Evolutionary conservation across 2,888 invertebrate genomes (phyloP), one percentile per base, ranked within the genome.

Genomic region (Andrena minutula): DNA sequence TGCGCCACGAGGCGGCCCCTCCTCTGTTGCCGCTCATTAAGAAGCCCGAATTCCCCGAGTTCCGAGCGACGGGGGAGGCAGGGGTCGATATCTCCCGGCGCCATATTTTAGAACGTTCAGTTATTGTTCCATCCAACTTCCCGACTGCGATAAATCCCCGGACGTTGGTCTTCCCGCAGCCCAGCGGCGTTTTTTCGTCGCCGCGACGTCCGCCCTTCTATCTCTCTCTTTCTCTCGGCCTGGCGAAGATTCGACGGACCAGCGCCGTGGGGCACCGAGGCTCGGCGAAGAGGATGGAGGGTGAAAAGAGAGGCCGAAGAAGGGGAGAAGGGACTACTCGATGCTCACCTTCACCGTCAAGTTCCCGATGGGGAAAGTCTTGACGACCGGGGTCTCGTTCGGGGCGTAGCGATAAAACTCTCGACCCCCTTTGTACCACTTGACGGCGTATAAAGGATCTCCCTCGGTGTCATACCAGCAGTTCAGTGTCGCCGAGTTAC

Each of bases 401-500:
- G 93, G 93, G 56, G 93, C 92, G 79, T 92, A 94, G 79, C 93
- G 92, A 90, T 93, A 94, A 90, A 94, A 94, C 88, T 93, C 93
- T 74, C 90, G 90, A 75, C 90, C 89, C 79, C 90, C 91, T 89
- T 93, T 94, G 90, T 94, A 94, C 94, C 94, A 94, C 89, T 94
- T 93, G 87, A 94, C 94, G 79, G 92, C 89, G 85, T 94, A 93
- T 63, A 94, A 86, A 63, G 89, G 91, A 81, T 93, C 93, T 49
- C 91, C 93, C 87, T 93, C 93, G 84, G 91, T 92, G 88, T 93
- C 92, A 80, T 93, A 93, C 90, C 90, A 92, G 84, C 93, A 94
- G 83, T 92, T 92, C 82, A 94, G 88, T 85, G 89, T 91, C 75
- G 92, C 92, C 65, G 89, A 89, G 53, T 93, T 91, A 82, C 93